A percentile compares a stretch with the other conserved stretches of the same genome.
These are phyloP conservation scores for Telenomus remus DNA, from an alignment of 1,140 invertebrate genomes.

Conservation along the genomic window DNA sequence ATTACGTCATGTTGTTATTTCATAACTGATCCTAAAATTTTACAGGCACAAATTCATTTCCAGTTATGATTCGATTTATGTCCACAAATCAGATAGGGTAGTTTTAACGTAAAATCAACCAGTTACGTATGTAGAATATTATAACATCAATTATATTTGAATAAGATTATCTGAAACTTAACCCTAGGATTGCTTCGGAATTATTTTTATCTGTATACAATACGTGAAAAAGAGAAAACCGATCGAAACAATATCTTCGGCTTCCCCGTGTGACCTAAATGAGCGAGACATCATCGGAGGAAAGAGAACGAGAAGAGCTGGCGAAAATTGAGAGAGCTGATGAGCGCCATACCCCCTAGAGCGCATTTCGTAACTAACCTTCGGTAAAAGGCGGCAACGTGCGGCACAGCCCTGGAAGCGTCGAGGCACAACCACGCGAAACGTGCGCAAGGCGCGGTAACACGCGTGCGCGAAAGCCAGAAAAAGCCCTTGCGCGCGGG, in stretches of 20 bases:
- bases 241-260: background rate
- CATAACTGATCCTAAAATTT: too few species aligned
- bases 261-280: constrained; percentile 27
- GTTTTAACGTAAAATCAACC: too few species aligned
- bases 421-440: constrained; percentile 23
- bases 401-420: constrained; percentile 35
- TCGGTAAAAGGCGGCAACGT: constrained; percentile 42
- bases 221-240: too few species aligned
- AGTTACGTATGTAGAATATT: too few species aligned
- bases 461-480: constrained; percentile 13
- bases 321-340: background rate
- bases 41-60: too few species aligned
- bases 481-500: background rate
- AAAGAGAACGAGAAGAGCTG: background rate
- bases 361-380: constrained; percentile 43
- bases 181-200: too few species aligned
- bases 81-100: too few species aligned
- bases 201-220: too few species aligned
- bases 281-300: constrained; percentile 3
- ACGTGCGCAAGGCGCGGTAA: constrained; percentile 27
- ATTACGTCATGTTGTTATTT: constrained; percentile 24
- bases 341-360: constrained; percentile 6
- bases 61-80: too few species aligned
- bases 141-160: too few species aligned
- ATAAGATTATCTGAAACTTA: too few species aligned